Base-by-base conservation (phyloP, 2,888 invertebrate species). In the Eupithecia centaureata region DNA sequence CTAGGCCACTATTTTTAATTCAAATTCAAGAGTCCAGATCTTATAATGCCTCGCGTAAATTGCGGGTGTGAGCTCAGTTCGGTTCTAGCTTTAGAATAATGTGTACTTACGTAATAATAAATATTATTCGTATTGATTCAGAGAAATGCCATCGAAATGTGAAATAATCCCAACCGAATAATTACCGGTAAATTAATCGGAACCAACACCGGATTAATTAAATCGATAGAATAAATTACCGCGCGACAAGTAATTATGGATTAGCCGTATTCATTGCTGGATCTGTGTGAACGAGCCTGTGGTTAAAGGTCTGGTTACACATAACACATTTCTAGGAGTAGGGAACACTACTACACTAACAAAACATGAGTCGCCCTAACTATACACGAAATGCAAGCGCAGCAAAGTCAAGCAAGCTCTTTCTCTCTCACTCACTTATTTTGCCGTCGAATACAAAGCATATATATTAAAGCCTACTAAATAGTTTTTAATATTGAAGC, bases 151-250 rank as follows among this genome's bases (percentile, higher is more conserved):
- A 57, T 51, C n/a, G 38, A 25, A 70, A 54, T 65, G 38, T 63
- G 62, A 67, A 69, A 61, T 63, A 60, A 68, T 62, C 72, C 70
- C 61, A 69, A 64, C 72, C 71, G 71, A 74, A 79, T 76, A 73
- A 74, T 73, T 69, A 67, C 65, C 61, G 57, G 63, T 61, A 65
- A 65, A 72, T 68, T 72, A 70, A 72, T 72, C 72, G 64, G 65
- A 65, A 72, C 71, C 73, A 72, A 68, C 66, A 66, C 57, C 63
- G 67, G 71, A 65, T 69, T 74, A 70, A 74, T 72, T 74, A 64
- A 74, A 74, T 70, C 67, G 70, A 74, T 74, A 62, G 65, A 72
- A 73, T 73, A 73, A 73, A 74, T 74, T 72, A 69, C 63, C 67
- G 63, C 25, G 63, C 59, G 72, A 73, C 69, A 73, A 70, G 70